Base-by-base conservation (phyloP, 2,888 invertebrate species). In the Leucoma salicis region DNA sequence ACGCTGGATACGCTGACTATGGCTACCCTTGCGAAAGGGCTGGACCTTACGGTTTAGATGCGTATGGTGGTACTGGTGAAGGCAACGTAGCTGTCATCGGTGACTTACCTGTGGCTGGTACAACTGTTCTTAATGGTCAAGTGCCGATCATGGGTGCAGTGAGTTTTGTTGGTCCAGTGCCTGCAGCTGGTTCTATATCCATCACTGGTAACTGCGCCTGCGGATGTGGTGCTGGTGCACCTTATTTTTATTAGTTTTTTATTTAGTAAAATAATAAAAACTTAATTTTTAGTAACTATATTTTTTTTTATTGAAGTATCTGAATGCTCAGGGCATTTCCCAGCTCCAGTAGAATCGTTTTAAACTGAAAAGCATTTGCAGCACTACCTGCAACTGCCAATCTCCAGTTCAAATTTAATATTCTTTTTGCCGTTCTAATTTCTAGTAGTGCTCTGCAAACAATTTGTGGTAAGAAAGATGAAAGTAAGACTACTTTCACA, bases 161-260 rank as follows among this genome's bases (percentile, higher is more conserved):
- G 12, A 53, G 45, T 24, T 68, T 76, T 52, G 57, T 75, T 14
- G 79, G 78, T 11, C 45, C 49, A 14, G 59, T 77, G 7, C 66
- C 67, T 24, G 74, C 78, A 40, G 58, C 56, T 37, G 78, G 78
- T 18, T 35, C 59, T 8, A 75, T 76, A 40, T 53, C 64, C 35
- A 72, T 78, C 45, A 36, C 63, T 21, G 75, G 74, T 5, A 56
- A 58, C 36, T 74, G 74, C 49, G 63, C 63, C 1, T 71, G 58
- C 14, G 55, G 51, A 13, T 57, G 57, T 8, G 32, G 34, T 1
- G 8, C 29, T 8, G 32, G 34, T 1, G 8, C 29, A 3, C 39
- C 48, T 13, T 39, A 21, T 31, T 14, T 29, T 4, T 29, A 29
- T 15, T 36, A 13, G 21, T 16, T 16, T 14, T 11, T 6, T 8